Percentiles rank a stretch among this genome's conserved stretches.
Evolutionary conservation across 2,888 invertebrate genomes (phyloP).

Genomic region (Conomelus anceps): DNA sequence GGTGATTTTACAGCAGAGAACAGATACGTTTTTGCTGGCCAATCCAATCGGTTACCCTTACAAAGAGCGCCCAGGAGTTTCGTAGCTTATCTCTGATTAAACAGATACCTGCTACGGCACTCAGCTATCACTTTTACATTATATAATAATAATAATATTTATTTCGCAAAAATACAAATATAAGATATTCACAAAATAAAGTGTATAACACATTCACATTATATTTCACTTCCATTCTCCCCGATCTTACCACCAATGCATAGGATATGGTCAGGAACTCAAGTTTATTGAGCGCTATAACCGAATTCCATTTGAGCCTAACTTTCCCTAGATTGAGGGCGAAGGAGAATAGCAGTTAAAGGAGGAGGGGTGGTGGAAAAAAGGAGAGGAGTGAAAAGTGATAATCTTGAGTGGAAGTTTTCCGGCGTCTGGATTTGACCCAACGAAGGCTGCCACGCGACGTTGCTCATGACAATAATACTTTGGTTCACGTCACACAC

Average conservation of each 20-base stretch:
- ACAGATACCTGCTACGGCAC: too few relatives aligned
- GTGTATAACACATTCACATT: too few relatives aligned
- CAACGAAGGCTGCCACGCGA: neutral
- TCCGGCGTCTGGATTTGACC: neutral
- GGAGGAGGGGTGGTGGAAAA: neutral
- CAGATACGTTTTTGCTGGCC: too few relatives aligned
- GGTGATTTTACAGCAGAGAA: too few relatives aligned
- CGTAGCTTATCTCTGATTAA: too few relatives aligned
- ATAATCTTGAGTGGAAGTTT: neutral
- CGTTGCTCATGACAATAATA: neutral
- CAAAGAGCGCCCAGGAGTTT: too few relatives aligned
- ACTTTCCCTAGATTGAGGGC: neutral
- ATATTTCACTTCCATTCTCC: neutral
- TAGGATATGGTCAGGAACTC: neutral
- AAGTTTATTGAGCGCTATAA: neutral
- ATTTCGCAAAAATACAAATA: too few relatives aligned
- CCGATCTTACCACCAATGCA: too few relatives aligned
- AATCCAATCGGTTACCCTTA: too few relatives aligned
- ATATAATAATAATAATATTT: too few relatives aligned
- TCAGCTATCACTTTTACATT: too few relatives aligned
- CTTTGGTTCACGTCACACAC: neutral
- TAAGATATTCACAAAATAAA: too few relatives aligned
- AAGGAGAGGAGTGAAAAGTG: neutral
- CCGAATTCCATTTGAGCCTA: neutral
- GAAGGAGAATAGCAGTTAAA: neutral